phyloP scores from a whole-genome alignment of 1,140 invertebrate genomes.

The Panagrolaimus sp. region DNA sequence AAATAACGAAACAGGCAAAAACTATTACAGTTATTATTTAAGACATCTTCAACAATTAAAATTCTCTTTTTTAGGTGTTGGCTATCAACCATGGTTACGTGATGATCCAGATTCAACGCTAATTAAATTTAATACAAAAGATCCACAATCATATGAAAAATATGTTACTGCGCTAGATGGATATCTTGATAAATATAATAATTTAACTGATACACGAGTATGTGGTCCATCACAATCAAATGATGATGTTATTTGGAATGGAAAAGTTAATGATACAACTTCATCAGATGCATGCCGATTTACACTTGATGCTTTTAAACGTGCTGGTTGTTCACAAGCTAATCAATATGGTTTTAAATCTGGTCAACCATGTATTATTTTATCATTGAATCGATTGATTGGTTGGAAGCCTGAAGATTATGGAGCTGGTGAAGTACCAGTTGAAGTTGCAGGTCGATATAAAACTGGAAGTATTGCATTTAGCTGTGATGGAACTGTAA shows the following conservation, averaged over 20 bases:
- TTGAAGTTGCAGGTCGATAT: conserved; percentile 46
- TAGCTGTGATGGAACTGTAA: conserved; percentile 51
- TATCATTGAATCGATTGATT: conserved; percentile 55
- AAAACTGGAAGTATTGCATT: conserved; percentile 47
- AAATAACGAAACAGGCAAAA: too few species aligned
- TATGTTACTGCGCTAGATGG: conserved; percentile 41
- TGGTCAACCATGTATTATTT: conserved; percentile 52
- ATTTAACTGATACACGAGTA: conserved; percentile 39
- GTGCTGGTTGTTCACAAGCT: conserved; percentile 32
- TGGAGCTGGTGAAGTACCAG: conserved; percentile 35
- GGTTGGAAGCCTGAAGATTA: conserved; percentile 51
- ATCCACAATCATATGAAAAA: conserved; percentile 36
- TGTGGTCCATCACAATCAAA: conserved; percentile 37
- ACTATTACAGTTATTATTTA: too few species aligned
- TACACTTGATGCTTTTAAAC: conserved; percentile 34
- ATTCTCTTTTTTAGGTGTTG: conserved; percentile 49
- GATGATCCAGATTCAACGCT: conserved; percentile 49
- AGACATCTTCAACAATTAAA: too few species aligned
- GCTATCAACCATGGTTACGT: conserved; percentile 57
- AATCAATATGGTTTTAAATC: conserved; percentile 50
- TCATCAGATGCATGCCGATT: conserved; percentile 47
- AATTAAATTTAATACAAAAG: conserved; percentile 51
- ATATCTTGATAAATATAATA: conserved; percentile 44
- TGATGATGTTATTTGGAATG: conserved; percentile 38
- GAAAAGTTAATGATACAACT: conserved; percentile 30